A percentile compares a stretch with the other conserved stretches of the same genome.
Evolutionary conservation across 2,888 invertebrate species (phyloP).

Genomic region (Oxystoma pomonae): DNA sequence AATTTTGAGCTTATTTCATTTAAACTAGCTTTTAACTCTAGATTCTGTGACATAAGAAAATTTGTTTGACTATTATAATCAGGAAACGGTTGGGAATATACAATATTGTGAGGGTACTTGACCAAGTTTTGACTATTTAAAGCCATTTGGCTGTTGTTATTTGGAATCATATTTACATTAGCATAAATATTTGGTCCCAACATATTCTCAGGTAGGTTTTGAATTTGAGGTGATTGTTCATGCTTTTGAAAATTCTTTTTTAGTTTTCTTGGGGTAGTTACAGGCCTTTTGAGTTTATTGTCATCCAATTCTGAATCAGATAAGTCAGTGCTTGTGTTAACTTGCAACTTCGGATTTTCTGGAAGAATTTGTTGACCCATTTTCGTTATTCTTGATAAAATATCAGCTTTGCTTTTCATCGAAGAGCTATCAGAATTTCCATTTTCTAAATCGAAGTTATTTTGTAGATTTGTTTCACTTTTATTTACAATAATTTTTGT

Average conservation of each 20-base stretch:
- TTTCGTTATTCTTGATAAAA: constrained; percentile 56
- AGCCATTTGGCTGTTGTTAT: constrained; percentile 15
- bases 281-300: constrained; percentile 14
- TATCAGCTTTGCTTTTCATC: constrained; percentile 44
- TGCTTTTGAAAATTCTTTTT: constrained; percentile 9
- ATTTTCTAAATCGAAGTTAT: constrained; percentile 7
- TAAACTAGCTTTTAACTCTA: constrained; percentile 62
- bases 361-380: constrained; percentile 53
- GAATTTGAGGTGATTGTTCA: neutral
- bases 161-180: neutral
- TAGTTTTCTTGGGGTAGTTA: constrained; percentile 24
- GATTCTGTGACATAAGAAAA: constrained; percentile 57
- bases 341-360: constrained; percentile 29
- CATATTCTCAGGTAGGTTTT: too few species aligned
- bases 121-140: constrained; percentile 15
- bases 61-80: constrained; percentile 49
- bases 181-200: too few species aligned
- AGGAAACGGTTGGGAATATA: constrained; percentile 22
- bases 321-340: constrained; percentile 24
- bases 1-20: constrained; percentile 61
- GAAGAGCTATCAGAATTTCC: constrained; percentile 30
- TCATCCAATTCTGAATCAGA: constrained; percentile 34
- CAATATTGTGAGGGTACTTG: constrained; percentile 12
- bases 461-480: constrained; percentile 9
- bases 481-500: neutral